Evolutionary conservation across 2,888 invertebrate genomes (phyloP).

Genomic region (Euzophera pinguis): DNA sequence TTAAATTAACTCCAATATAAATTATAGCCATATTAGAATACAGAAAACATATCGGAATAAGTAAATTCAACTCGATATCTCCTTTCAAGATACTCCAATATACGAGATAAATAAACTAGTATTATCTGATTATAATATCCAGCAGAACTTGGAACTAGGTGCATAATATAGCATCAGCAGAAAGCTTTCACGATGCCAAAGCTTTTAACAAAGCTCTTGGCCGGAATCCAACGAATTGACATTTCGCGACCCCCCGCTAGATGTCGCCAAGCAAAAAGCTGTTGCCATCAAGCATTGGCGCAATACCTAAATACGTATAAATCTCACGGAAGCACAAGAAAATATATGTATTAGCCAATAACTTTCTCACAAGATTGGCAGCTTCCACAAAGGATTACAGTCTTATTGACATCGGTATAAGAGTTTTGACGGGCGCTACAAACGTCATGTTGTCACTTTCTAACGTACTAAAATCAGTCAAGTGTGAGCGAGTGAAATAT

Average conservation of each 20-base stretch:
- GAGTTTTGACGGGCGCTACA: slow-evolving; percentile 21
- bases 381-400: slow-evolving; percentile 44
- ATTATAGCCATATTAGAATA: no score
- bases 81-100: background rate
- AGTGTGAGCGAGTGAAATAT: slow-evolving; percentile 67
- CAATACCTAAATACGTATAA: slow-evolving; percentile 37
- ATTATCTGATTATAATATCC: slow-evolving; percentile 25
- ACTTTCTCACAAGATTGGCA: slow-evolving; percentile 33
- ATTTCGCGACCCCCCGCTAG: slow-evolving; percentile 44
- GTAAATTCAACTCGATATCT: background rate
- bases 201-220: slow-evolving; percentile 66
- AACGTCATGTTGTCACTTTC: slow-evolving; percentile 52
- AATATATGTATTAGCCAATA: slow-evolving; percentile 13
- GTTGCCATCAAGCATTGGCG: slow-evolving; percentile 19
- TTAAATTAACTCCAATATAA: no score
- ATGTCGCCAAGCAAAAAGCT: slow-evolving; percentile 38
- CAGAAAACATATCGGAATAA: background rate
- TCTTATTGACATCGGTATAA: slow-evolving; percentile 38
- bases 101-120: background rate
- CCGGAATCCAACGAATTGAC: slow-evolving; percentile 49
- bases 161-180: slow-evolving; percentile 26
- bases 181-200: slow-evolving; percentile 48
- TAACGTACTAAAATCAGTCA: slow-evolving; percentile 54
- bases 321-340: slow-evolving; percentile 30
- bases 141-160: slow-evolving; percentile 29